A percentile compares a stretch with the other conserved stretches of the same genome.
Evolutionary conservation across 2,888 invertebrate genomes (phyloP).

Genomic region (Tortricodes alternella): DNA sequence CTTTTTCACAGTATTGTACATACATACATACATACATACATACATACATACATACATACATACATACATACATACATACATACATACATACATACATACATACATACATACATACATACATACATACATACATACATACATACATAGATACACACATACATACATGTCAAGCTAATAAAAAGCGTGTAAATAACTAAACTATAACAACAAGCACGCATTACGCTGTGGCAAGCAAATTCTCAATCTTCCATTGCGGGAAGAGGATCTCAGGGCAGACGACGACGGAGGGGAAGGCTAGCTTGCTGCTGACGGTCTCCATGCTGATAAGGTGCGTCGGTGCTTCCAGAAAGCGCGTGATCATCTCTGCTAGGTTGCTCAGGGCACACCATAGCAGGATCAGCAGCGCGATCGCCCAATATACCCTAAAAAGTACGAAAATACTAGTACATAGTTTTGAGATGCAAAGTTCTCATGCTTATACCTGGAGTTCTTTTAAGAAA

Average conservation of each 20-base stretch:
- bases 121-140: too few relatives aligned
- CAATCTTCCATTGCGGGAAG: slow-evolving; percentile 46
- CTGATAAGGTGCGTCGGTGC: slow-evolving; percentile 54
- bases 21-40: too few relatives aligned
- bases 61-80: too few relatives aligned
- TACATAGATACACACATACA: not conserved
- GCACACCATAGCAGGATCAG: slow-evolving; percentile 45
- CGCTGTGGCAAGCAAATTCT: slow-evolving; percentile 42
- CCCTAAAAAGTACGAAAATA: slow-evolving; percentile 41
- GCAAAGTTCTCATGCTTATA: not conserved
- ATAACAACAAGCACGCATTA: not conserved
- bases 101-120: too few relatives aligned
- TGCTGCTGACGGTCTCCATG: slow-evolving; percentile 30
- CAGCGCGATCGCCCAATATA: slow-evolving; percentile 48
- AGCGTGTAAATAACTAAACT: not conserved
- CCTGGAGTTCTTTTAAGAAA: slow-evolving; percentile 15
- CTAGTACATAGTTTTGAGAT: not conserved
- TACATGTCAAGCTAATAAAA: not conserved
- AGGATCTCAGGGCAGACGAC: slow-evolving; percentile 56
- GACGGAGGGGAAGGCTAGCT: slow-evolving; percentile 52
- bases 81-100: too few relatives aligned
- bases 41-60: too few relatives aligned
- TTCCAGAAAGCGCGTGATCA: slow-evolving; percentile 46
- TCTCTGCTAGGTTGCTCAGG: slow-evolving; percentile 39
- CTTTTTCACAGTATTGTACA: too few relatives aligned